phyloP scores from a whole-genome alignment of 2,797 vertebrate genomes.

The Pogonophryne albipinna region DNA sequence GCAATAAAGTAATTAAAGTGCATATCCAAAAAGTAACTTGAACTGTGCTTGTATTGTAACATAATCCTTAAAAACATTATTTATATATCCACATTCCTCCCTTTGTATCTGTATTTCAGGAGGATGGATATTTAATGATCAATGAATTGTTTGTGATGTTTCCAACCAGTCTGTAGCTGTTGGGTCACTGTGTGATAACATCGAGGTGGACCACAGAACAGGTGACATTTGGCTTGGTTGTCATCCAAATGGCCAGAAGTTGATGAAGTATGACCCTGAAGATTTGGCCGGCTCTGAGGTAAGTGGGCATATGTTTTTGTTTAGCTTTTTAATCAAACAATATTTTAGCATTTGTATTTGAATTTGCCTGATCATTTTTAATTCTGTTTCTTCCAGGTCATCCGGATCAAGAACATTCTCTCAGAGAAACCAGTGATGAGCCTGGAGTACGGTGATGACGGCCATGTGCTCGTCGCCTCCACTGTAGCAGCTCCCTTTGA shows the following conservation, averaged over 20 bases:
- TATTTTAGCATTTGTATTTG: not conserved
- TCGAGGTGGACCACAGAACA: slow-evolving; percentile 85
- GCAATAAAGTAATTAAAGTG: not conserved
- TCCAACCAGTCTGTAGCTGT: slow-evolving; percentile 81
- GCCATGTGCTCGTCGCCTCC: slow-evolving; percentile 88
- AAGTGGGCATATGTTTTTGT: slow-evolving; percentile 11
- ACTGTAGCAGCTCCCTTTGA: slow-evolving; percentile 84
- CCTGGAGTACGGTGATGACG: slow-evolving; percentile 81
- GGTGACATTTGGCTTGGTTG: slow-evolving; percentile 89
- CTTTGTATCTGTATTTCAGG: not conserved
- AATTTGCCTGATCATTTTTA: not conserved
- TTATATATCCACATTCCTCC: not conserved
- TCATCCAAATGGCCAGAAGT: slow-evolving; percentile 85
- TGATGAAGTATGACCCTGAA: slow-evolving; percentile 73
- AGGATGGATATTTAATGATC: not conserved
- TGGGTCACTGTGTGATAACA: slow-evolving; percentile 87
- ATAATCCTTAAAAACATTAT: not conserved
- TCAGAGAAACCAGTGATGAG: slow-evolving; percentile 82
- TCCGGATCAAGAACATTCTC: slow-evolving; percentile 87
- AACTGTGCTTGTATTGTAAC: not conserved
- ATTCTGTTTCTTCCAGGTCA: slow-evolving; percentile 75
- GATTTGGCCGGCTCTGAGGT: slow-evolving; percentile 90
- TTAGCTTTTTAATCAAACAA: not conserved
- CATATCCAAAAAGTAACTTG: not conserved
- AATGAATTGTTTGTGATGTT: slow-evolving; percentile 10